Evolutionary conservation across 2,113 vertebrate species (phyloP), one percentile per base, ranked within the genome.

Genomic region (Mustela nigripes): DNA sequence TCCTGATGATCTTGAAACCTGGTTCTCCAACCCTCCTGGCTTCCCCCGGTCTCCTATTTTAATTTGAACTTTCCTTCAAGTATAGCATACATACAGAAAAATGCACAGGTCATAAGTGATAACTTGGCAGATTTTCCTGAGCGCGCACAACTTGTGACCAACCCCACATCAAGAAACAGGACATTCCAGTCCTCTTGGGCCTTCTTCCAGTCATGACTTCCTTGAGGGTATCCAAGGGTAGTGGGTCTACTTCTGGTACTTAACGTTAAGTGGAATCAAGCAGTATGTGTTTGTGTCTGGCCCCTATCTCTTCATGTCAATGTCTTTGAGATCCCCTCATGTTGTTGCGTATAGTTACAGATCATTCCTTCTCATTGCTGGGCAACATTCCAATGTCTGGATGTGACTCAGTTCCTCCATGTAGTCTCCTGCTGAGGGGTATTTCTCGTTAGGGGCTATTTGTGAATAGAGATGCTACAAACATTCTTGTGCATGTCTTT

Each of bases 291-390:
- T 16, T 26, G 18, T 58, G 81, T 62, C 22, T 86, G 87, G 63
- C 36, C 42, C 22, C 36, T 73, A 50, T 69, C 63, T 53, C 56
- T 73, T 63, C 18, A 26, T 4, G 31, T 9, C 58, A 45, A 56
- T 11, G 36, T 58, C 81, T 73, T 39, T 14, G 22, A 24, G 56
- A 81, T 33, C 39, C 74, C 58, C 36, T 45, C 12, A 6, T 39
- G 45, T 42, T 62, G 53, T 9, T 22, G 53, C 0, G 0, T 16
- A 15, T 9, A 73, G 28, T 4, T 18, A 42, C 8, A 7, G 11
- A 39, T n/a, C 91, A 14, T 12, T 69, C 33, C 4, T 71, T 31
- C 53, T 42, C 39, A n/a, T 42, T 62, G 53, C 73, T 31, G 63
- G 36, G 87, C 28, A 39, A 5, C 14, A 58, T 15, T 56, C 65